phyloP scores from a whole-genome alignment of 2,888 invertebrate species.

The Drosophila austrosaltans region DNA sequence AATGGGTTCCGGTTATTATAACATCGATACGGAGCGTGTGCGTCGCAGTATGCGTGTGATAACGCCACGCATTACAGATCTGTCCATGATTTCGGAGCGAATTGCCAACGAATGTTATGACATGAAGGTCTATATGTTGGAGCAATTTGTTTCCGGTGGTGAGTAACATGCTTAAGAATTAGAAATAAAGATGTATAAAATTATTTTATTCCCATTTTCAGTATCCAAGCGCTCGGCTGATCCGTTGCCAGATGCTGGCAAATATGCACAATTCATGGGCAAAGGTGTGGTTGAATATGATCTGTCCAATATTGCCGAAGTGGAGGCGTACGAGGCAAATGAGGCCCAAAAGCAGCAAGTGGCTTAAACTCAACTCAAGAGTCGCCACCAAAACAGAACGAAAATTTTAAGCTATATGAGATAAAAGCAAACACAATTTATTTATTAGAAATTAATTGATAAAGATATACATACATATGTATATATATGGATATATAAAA shows the following conservation, averaged over 20 bases:
- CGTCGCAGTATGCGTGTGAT: slow-evolving; percentile 90
- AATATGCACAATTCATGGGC: slow-evolving; percentile 91
- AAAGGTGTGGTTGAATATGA: slow-evolving; percentile 89
- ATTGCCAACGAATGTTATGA: slow-evolving; percentile 89
- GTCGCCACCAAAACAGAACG: slow-evolving; percentile 4
- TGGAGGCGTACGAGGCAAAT: slow-evolving; percentile 83
- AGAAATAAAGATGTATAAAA: no score
- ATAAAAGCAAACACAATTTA: slow-evolving; percentile 38
- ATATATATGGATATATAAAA: slow-evolving; percentile 12
- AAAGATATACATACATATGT: slow-evolving; percentile 47
- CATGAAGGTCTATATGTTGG: slow-evolving; percentile 89
- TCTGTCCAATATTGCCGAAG: slow-evolving; percentile 88
- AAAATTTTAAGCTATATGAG: slow-evolving; percentile 43
- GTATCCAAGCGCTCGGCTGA: slow-evolving; percentile 86
- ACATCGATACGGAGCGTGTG: slow-evolving; percentile 91
- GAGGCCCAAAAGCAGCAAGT: slow-evolving; percentile 43
- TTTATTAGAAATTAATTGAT: slow-evolving; percentile 55
- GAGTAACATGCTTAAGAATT: slow-evolving; percentile 71
- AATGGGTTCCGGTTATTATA: slow-evolving; percentile 91
- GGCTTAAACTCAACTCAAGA: slow-evolving; percentile 42
- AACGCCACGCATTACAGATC: slow-evolving; percentile 88
- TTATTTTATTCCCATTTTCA: slow-evolving; percentile 62
- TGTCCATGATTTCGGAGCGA: slow-evolving; percentile 87
- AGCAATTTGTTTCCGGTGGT: slow-evolving; percentile 88
- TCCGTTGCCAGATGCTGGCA: slow-evolving; percentile 84